Evolutionary conservation across 2,888 invertebrate species (phyloP).

Genomic region (Choristoneura rosaceana): DNA sequence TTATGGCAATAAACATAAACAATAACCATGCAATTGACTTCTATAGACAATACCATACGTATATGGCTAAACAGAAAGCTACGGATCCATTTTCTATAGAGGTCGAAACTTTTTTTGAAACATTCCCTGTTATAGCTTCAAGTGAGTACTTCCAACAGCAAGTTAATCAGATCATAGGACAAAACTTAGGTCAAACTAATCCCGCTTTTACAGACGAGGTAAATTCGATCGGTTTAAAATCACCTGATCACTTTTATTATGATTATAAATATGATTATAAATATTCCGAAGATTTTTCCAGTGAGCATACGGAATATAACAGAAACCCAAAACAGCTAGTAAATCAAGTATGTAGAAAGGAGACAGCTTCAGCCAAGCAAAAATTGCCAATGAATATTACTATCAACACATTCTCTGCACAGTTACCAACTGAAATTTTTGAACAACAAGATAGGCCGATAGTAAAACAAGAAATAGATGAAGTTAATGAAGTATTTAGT

Average conservation of each 20-base stretch:
- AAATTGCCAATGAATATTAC: not conserved
- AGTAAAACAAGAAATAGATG: too few species aligned
- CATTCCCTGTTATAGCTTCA: not conserved
- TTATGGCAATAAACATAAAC: too few species aligned
- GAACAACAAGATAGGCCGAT: too few species aligned
- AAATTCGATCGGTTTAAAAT: not conserved
- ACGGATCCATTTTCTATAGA: not conserved
- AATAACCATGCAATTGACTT: not conserved
- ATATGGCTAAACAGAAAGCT: not conserved
- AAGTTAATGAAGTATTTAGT: too few species aligned
- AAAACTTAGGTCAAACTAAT: not conserved
- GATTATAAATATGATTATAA: constrained; percentile 28
- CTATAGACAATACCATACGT: not conserved
- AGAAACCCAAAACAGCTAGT: not conserved
- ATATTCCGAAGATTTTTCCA: constrained; percentile 42
- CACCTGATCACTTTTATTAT: not conserved
- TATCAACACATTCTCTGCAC: not conserved
- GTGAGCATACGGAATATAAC: too few species aligned
- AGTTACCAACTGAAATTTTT: not conserved
- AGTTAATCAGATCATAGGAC: not conserved
- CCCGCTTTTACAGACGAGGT: not conserved
- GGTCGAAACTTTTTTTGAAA: not conserved
- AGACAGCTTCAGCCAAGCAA: not conserved
- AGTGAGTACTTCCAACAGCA: not conserved
- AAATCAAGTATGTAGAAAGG: not conserved